Evolutionary conservation across 2,888 invertebrate species (phyloP).

Genomic region (Odontothrips loti): DNA sequence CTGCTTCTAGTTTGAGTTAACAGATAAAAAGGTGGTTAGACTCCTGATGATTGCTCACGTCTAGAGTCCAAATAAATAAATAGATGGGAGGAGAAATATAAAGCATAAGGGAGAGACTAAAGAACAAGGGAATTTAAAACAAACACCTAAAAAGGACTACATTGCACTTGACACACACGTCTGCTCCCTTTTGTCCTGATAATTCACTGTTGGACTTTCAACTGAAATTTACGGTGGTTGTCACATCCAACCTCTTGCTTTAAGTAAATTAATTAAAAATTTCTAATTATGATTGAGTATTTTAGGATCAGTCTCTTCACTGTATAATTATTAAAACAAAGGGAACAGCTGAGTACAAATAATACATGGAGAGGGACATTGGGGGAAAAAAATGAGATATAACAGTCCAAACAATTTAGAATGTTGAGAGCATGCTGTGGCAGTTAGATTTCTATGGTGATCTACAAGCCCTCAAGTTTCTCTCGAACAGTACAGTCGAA

Average conservation of each 20-base stretch:
- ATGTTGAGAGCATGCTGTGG: background rate
- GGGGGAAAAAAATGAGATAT: background rate
- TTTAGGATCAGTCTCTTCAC: slow-evolving; percentile 21
- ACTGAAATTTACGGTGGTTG: no score
- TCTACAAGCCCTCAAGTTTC: background rate
- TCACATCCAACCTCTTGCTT: background rate
- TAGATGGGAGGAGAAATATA: background rate
- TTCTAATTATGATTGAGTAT: background rate
- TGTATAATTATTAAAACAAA: background rate
- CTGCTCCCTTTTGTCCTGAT: background rate
- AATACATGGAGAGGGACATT: background rate
- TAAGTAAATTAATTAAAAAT: background rate
- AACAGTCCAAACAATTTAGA: background rate
- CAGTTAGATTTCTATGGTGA: background rate
- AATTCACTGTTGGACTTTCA: no score
- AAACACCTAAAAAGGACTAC: background rate
- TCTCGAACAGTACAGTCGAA: background rate
- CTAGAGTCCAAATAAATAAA: background rate
- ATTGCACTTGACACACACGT: background rate
- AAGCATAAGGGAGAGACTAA: background rate
- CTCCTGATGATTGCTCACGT: no score
- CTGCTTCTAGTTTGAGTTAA: no score
- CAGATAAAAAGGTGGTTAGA: background rate
- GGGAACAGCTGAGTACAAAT: background rate
- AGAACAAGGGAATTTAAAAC: background rate